Conservation (phyloP, 2,113 vertebrate species). For the Malaclemys terrapin region DNA sequence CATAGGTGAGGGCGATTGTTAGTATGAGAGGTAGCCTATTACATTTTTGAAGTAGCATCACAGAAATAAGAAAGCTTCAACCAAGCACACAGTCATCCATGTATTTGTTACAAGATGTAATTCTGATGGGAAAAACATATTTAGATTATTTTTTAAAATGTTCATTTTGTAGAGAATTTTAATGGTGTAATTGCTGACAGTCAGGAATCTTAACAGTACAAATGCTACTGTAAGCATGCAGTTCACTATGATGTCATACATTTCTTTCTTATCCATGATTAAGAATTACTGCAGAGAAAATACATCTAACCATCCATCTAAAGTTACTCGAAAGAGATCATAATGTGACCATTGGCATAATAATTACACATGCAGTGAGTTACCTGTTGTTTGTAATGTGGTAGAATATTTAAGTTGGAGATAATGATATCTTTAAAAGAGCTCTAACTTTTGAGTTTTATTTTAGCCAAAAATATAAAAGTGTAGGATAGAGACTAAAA, state of each 20-base stretch:
- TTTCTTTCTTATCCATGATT: constrained; percentile 60
- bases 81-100: neutral
- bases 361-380: neutral
- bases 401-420: constrained; percentile 44
- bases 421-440: constrained; percentile 41
- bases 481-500: constrained; percentile 16
- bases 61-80: neutral
- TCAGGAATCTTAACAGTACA: neutral
- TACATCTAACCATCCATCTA: constrained; percentile 46
- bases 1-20: neutral
- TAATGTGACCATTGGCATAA: neutral
- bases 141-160: neutral
- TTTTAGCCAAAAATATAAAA: constrained; percentile 36
- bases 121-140: neutral
- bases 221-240: neutral
- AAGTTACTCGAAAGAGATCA: constrained; percentile 58
- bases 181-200: constrained; percentile 60
- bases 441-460: constrained; percentile 24
- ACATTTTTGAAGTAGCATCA: neutral
- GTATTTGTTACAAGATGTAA: neutral
- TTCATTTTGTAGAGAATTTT: constrained; percentile 43
- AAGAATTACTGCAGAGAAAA: constrained; percentile 68
- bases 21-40: neutral
- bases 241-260: constrained; percentile 22
- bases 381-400: constrained; percentile 14